Percentiles rank a stretch among this genome's conserved stretches.
Conservation (phyloP, 2,888 invertebrate genomes). For the Drosophila colorata region DNA sequence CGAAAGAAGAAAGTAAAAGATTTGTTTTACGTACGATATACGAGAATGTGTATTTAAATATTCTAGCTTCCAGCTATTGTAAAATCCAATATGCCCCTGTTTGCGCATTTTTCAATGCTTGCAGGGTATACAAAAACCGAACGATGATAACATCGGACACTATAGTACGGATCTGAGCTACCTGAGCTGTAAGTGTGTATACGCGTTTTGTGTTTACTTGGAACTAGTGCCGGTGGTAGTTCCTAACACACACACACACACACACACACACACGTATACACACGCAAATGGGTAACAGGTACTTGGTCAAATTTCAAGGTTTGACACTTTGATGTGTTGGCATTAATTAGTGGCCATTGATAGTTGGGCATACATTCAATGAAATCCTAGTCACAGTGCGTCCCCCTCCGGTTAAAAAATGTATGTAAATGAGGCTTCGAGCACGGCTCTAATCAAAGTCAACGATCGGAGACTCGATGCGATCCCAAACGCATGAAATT, state of each 20-base stretch:
- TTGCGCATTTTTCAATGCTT: background rate
- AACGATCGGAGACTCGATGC: slow-evolving; percentile 52
- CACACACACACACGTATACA: too few relatives aligned
- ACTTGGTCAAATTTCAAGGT: slow-evolving; percentile 49
- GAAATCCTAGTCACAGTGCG: slow-evolving; percentile 54
- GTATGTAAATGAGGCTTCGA: slow-evolving; percentile 48
- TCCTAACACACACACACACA: background rate
- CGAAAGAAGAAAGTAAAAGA: too few relatives aligned
- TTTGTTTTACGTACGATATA: too few relatives aligned
- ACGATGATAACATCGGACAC: slow-evolving; percentile 53
- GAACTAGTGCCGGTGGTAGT: slow-evolving; percentile 16
- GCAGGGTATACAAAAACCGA: slow-evolving; percentile 1
- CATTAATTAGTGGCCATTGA: slow-evolving; percentile 70
- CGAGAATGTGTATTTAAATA: too few relatives aligned
- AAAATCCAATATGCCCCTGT: background rate
- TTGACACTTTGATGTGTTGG: slow-evolving; percentile 56
- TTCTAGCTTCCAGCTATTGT: background rate
- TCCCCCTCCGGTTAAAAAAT: slow-evolving; percentile 24
- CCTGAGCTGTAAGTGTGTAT: slow-evolving; percentile 34
- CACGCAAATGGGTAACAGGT: slow-evolving; percentile 10
- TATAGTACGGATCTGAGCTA: slow-evolving; percentile 31
- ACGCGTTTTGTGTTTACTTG: slow-evolving; percentile 30
- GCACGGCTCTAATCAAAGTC: slow-evolving; percentile 49
- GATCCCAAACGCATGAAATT: slow-evolving; percentile 25
- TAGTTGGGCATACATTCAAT: slow-evolving; percentile 44